These are phyloP conservation scores for Romanogobio albipinnatus DNA, from an alignment of 2,113 vertebrate genomes.

Conservation along the genomic window DNA sequence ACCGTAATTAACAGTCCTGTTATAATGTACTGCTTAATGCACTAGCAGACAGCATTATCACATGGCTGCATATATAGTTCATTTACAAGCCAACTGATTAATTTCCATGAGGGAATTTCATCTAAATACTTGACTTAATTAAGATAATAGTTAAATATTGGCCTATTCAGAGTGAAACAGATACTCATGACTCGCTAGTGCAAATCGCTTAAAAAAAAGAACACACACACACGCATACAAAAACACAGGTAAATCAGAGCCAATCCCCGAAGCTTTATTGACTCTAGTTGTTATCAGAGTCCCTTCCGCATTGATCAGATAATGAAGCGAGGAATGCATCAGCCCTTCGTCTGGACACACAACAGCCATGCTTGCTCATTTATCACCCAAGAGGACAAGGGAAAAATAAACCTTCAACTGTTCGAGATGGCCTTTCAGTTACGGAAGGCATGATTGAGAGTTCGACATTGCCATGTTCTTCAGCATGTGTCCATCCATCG, in stretches of 20 bases:
- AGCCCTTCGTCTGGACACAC: slow-evolving; percentile 21
- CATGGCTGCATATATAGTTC: neutral
- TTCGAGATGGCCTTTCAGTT: slow-evolving; percentile 65
- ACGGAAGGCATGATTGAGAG: slow-evolving; percentile 54
- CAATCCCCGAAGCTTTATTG: slow-evolving; percentile 27
- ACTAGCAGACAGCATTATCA: slow-evolving; percentile 19
- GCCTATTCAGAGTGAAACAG: neutral
- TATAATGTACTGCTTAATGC: slow-evolving; percentile 4
- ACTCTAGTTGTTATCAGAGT: slow-evolving; percentile 34
- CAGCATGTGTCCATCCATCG: slow-evolving; percentile 37
- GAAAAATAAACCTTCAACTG: slow-evolving; percentile 68
- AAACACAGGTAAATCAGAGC: neutral
- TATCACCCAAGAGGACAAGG: slow-evolving; percentile 74
- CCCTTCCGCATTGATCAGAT: slow-evolving; percentile 7
- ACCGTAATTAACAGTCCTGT: neutral
- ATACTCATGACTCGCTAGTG: neutral
- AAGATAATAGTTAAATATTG: slow-evolving; percentile 15
- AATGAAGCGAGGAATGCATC: slow-evolving; percentile 31
- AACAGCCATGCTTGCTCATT: slow-evolving; percentile 70
- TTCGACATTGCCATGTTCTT: slow-evolving; percentile 21
- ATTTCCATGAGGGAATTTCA: slow-evolving; percentile 11
- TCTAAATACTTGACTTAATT: slow-evolving; percentile 21
- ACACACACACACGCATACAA: accelerated
- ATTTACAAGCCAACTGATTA: neutral
- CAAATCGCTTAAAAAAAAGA: neutral